These are phyloP conservation scores for Amblyopsis rosae DNA, from an alignment of 2,113 vertebrate genomes.

Conservation along the genomic window DNA sequence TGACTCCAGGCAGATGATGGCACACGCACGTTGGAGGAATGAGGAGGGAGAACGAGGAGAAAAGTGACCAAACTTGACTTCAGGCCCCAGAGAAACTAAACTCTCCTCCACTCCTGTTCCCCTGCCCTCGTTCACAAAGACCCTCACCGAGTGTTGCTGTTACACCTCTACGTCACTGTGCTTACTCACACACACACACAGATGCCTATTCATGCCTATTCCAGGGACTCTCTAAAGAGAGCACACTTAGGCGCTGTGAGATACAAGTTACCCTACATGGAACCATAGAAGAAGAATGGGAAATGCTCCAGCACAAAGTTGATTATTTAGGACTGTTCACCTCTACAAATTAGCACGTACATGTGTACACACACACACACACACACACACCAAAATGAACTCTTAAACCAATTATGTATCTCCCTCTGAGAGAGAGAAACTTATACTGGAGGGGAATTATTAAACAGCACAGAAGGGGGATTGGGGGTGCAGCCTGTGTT, in stretches of 20 bases:
- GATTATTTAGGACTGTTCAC: slow-evolving; percentile 29
- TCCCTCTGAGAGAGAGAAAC: slow-evolving; percentile 33
- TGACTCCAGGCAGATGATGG: slow-evolving; percentile 74
- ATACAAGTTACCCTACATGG: slow-evolving; percentile 10
- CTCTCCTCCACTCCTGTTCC: slow-evolving; percentile 52
- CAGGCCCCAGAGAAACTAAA: slow-evolving; percentile 51
- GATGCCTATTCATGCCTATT: slow-evolving; percentile 25
- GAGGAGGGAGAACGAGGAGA: too few species aligned
- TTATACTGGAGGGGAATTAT: slow-evolving; percentile 15
- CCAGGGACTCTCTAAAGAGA: slow-evolving; percentile 51
- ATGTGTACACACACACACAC: slow-evolving; percentile 44
- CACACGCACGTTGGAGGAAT: slow-evolving; percentile 19
- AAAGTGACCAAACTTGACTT: slow-evolving; percentile 26
- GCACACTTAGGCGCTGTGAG: neutral
- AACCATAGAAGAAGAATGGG: slow-evolving; percentile 21
- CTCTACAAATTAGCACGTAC: slow-evolving; percentile 40
- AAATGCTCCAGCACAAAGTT: slow-evolving; percentile 51
- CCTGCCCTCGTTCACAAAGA: slow-evolving; percentile 40
- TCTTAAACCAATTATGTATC: slow-evolving; percentile 5
- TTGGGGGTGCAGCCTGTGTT: slow-evolving; percentile 28
- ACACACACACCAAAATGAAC: slow-evolving; percentile 10
- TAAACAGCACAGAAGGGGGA: slow-evolving; percentile 25
- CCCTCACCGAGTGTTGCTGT: slow-evolving; percentile 46
- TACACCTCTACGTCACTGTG: slow-evolving; percentile 56
- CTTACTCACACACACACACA: slow-evolving; percentile 34